Evolutionary conservation across 2,797 vertebrate species (phyloP).

Genomic region (Apodemus agrarius): DNA sequence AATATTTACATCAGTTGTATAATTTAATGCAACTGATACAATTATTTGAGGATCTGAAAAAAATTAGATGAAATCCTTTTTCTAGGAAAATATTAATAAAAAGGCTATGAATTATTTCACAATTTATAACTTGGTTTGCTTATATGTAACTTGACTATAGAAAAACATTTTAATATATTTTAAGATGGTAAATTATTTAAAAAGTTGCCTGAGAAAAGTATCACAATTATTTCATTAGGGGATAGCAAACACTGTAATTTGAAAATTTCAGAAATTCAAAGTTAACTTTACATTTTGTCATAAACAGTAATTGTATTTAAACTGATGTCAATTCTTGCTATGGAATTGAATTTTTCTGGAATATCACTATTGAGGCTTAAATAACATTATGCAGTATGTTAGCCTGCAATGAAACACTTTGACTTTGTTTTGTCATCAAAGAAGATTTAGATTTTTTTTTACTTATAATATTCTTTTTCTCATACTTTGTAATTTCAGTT

Average conservation of each 20-base stretch:
- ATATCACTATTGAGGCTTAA: neutral
- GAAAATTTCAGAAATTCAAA: neutral
- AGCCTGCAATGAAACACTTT: neutral
- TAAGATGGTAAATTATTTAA: conserved; percentile 23
- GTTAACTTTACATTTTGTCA: conserved; percentile 19
- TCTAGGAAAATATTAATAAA: neutral
- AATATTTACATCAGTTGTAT: neutral
- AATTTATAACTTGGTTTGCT: neutral
- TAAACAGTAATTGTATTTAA: conserved; percentile 21
- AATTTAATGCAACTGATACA: neutral
- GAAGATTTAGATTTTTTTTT: neutral
- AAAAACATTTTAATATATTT: conserved; percentile 30
- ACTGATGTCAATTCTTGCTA: neutral
- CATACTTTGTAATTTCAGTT: neutral
- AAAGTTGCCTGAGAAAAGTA: neutral
- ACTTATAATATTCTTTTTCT: neutral
- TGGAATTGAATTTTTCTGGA: neutral
- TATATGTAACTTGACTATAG: conserved; percentile 9
- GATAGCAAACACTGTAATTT: neutral
- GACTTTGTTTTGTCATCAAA: conserved; percentile 36
- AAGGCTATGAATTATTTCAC: neutral
- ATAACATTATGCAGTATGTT: neutral
- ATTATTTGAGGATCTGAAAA: neutral
- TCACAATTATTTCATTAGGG: neutral
- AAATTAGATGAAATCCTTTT: neutral